These are phyloP conservation scores for Festucalex cinctus DNA, from an alignment of 2,113 vertebrate genomes.

Conservation along the genomic window DNA sequence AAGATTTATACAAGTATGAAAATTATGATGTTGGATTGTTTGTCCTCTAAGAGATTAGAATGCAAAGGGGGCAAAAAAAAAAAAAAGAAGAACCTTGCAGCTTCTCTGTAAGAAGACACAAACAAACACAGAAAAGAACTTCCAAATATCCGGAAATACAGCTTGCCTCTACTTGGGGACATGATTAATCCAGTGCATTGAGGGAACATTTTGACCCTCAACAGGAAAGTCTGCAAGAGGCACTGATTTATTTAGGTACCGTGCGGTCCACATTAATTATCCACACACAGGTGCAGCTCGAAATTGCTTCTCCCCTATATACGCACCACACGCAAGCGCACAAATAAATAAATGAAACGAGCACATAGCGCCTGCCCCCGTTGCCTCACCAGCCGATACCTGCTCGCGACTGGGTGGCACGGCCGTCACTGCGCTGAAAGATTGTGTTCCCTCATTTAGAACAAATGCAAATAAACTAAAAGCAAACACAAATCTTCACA, in stretches of 20 bases:
- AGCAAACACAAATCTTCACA: conserved; percentile 37
- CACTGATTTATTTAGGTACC: conserved; percentile 78
- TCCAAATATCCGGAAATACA: conserved; percentile 27
- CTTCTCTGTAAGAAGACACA: conserved; percentile 24
- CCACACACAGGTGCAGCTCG: conserved; percentile 73
- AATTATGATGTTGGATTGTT: conserved; percentile 69
- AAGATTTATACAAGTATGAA: conserved; percentile 66
- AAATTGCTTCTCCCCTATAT: conserved; percentile 67
- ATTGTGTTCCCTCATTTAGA: conserved; percentile 65
- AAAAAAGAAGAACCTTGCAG: conserved; percentile 39
- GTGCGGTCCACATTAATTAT: conserved; percentile 76
- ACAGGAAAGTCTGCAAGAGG: conserved; percentile 77
- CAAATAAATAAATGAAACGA: conserved; percentile 48
- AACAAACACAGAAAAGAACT: conserved; percentile 12
- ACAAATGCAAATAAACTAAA: conserved; percentile 53
- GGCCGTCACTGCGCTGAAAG: conserved; percentile 52
- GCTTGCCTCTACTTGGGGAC: conserved; percentile 49
- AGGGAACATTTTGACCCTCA: conserved; percentile 77
- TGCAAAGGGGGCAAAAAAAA: conserved; percentile 26
- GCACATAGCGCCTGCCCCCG: conserved; percentile 43
- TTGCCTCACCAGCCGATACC: conserved; percentile 52
- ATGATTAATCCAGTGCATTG: conserved; percentile 73
- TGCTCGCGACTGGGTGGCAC: conserved; percentile 69
- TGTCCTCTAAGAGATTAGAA: conserved; percentile 63
- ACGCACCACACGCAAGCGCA: conserved; percentile 27